Conservation (phyloP, 2,888 invertebrate species). For the Malthinus flaveolus region DNA sequence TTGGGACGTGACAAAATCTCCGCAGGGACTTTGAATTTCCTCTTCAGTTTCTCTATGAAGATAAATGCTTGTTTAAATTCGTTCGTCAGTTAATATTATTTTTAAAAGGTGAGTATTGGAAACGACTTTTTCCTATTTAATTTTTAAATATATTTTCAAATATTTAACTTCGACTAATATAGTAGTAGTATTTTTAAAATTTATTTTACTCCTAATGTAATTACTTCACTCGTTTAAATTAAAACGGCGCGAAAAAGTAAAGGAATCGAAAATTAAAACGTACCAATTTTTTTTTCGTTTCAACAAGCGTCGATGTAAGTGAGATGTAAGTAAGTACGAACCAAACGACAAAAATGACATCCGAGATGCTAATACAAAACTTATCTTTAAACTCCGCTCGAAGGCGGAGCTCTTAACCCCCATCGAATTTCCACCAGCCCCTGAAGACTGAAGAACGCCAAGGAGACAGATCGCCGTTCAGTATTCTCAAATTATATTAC, state of each 20-base stretch:
- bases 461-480: slow-evolving; percentile 54
- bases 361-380: slow-evolving; percentile 47
- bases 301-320: neutral
- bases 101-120: slow-evolving; percentile 2
- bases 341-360: slow-evolving; percentile 36
- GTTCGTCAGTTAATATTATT: slow-evolving; percentile 10
- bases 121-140: slow-evolving; percentile 2
- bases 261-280: no score
- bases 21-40: slow-evolving; percentile 48
- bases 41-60: slow-evolving; percentile 16
- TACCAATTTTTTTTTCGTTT: neutral
- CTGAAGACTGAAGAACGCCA: slow-evolving; percentile 31
- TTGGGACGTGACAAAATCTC: slow-evolving; percentile 56
- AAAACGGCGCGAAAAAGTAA: no score
- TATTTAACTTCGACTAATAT: no score
- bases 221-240: no score
- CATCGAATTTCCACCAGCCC: slow-evolving; percentile 29
- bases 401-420: slow-evolving; percentile 29
- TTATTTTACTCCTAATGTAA: no score
- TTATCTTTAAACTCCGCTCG: slow-evolving; percentile 35
- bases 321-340: slow-evolving; percentile 11
- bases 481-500: slow-evolving; percentile 56
- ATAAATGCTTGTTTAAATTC: slow-evolving; percentile 21
- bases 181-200: no score
- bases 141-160: neutral